Percentiles rank a stretch among this genome's conserved stretches.
These are phyloP conservation scores for Pseudonaja textilis DNA, from an alignment of 2,113 vertebrate genomes.

Conservation along the genomic window DNA sequence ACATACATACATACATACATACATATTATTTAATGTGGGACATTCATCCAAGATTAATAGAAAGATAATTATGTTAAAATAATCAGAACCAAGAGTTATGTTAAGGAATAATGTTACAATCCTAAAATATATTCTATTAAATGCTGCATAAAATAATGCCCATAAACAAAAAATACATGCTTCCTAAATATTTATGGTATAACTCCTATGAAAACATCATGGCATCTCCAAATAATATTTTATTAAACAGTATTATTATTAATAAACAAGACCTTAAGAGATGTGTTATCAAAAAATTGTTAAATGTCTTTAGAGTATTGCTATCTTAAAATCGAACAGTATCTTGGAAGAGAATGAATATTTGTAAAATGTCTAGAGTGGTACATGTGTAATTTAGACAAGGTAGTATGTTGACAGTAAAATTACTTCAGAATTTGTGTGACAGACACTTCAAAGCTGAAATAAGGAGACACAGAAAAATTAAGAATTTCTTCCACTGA, in stretches of 20 bases:
- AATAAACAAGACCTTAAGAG: conserved; percentile 16
- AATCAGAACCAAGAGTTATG: not conserved
- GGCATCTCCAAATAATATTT: conserved; percentile 21
- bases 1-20: not conserved
- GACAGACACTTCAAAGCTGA: not conserved
- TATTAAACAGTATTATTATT: conserved; percentile 20
- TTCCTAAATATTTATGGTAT: not conserved
- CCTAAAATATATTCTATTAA: not conserved
- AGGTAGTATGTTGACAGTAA: not conserved
- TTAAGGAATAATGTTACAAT: not conserved
- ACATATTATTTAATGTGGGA: not conserved
- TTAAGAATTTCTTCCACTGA: not conserved
- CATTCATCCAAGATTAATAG: not conserved
- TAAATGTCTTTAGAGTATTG: conserved; percentile 5
- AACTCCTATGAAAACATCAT: conserved; percentile 17
- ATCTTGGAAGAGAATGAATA: conserved; percentile 13
- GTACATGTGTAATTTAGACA: not conserved
- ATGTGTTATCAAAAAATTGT: not conserved
- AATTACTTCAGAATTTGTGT: not conserved
- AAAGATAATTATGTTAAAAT: conserved; percentile 2
- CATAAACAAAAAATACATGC: not conserved
- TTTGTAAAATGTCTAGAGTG: conserved; percentile 24
- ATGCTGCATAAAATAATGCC: conserved; percentile 25
- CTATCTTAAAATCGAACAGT: not conserved
- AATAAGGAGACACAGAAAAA: not conserved